A percentile compares a stretch with the other conserved stretches of the same genome.
These are phyloP conservation scores for Bambusicola thoracicus DNA, from an alignment of 2,113 vertebrate genomes.

Conservation along the genomic window DNA sequence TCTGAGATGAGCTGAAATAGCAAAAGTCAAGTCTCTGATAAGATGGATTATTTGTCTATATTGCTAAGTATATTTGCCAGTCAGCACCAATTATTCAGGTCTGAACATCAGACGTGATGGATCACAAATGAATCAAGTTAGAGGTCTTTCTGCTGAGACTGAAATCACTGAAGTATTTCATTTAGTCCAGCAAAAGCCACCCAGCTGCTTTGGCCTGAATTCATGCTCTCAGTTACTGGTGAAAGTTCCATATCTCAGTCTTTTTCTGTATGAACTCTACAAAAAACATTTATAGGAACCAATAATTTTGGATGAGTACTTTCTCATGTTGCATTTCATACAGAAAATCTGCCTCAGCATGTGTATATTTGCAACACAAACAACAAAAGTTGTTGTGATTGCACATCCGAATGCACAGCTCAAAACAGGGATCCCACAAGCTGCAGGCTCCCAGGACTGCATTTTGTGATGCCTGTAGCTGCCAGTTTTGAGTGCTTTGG, in stretches of 20 bases:
- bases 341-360: background rate
- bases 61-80: background rate
- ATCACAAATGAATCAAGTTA: background rate
- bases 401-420: background rate
- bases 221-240: background rate
- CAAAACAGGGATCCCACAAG: background rate
- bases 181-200: background rate
- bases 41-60: background rate
- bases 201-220: background rate
- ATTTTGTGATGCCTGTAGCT: accelerated
- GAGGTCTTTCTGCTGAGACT: background rate
- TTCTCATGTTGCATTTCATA: background rate
- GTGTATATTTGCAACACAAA: background rate
- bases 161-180: background rate
- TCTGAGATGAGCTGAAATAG: background rate
- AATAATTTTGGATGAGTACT: background rate
- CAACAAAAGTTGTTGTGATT: background rate
- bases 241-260: background rate
- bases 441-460: background rate
- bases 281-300: background rate
- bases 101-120: background rate
- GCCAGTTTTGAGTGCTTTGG: background rate
- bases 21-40: background rate
- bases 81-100: background rate
- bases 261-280: background rate